Evolutionary conservation across 2,888 invertebrate genomes (phyloP).

Genomic region (Dicyrtoma fusca): DNA sequence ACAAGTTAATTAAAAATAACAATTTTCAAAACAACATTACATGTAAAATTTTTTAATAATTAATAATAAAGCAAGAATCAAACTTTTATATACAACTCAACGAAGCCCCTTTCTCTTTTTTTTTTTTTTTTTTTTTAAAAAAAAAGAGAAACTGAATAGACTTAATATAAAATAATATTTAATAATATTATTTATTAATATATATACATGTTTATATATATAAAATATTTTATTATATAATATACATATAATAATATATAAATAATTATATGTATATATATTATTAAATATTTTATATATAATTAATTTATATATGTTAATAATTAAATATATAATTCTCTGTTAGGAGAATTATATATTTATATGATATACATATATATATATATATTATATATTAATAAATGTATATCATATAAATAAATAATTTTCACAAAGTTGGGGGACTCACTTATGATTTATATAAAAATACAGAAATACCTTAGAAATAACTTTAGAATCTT

Average conservation of each 20-base stretch:
- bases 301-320: no score
- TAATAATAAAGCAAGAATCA: slow-evolving; percentile 61
- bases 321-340: no score
- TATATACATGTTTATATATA: slow-evolving; percentile 47
- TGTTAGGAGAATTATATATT: no score
- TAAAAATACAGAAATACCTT: no score
- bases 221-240: slow-evolving; percentile 58
- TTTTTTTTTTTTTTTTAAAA: slow-evolving; percentile 61
- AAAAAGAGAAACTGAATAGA: slow-evolving; percentile 27
- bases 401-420: no score
- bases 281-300: background rate
- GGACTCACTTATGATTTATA: no score
- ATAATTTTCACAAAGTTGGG: no score
- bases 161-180: no score
- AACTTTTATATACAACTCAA: background rate
- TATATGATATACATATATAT: no score
- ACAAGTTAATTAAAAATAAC: slow-evolving; percentile 19
- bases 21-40: background rate
- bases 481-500: no score
- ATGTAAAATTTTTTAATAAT: slow-evolving; percentile 51
- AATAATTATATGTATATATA: slow-evolving; percentile 6
- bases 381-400: no score
- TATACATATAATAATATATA: slow-evolving; percentile 62
- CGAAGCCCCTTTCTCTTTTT: slow-evolving; percentile 57
- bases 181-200: slow-evolving; percentile 21